These are phyloP conservation scores for Ceramica pisi DNA, from an alignment of 2,888 invertebrate genomes.

Conservation along the genomic window DNA sequence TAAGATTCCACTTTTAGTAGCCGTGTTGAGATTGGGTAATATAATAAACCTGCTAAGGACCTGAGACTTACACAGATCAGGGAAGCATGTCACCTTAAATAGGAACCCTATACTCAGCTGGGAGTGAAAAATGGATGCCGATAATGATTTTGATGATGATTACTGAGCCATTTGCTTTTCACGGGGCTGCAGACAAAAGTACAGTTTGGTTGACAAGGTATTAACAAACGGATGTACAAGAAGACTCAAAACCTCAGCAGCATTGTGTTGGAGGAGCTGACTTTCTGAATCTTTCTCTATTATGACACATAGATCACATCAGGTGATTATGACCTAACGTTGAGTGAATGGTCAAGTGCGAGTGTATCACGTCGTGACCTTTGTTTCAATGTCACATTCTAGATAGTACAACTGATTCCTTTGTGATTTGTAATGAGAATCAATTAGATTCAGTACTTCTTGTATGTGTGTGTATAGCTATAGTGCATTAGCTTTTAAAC, in stretches of 20 bases:
- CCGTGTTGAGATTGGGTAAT: too few relatives aligned
- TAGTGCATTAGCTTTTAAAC: conserved; percentile 29
- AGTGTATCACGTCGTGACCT: conserved; percentile 54
- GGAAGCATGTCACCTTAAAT: background rate
- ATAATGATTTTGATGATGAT: background rate
- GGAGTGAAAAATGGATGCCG: background rate
- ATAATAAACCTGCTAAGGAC: too few relatives aligned
- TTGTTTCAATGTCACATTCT: conserved; percentile 44
- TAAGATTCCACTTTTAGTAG: background rate
- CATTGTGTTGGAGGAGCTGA: background rate
- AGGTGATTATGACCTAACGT: conserved; percentile 49
- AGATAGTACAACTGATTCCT: conserved; percentile 35
- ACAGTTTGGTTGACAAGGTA: background rate
- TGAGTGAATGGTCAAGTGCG: conserved; percentile 61
- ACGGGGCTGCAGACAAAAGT: background rate
- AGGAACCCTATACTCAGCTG: background rate
- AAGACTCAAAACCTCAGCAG: background rate
- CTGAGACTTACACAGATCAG: background rate
- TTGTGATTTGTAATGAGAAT: conserved; percentile 41
- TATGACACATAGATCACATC: conserved; percentile 28
- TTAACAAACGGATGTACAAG: background rate
- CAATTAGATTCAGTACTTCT: conserved; percentile 33
- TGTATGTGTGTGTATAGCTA: too few relatives aligned
- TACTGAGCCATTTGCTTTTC: background rate
- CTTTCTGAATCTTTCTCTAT: conserved; percentile 21